phyloP scores from a whole-genome alignment of 1,140 invertebrate species.

The Acromyrmex charruanus region DNA sequence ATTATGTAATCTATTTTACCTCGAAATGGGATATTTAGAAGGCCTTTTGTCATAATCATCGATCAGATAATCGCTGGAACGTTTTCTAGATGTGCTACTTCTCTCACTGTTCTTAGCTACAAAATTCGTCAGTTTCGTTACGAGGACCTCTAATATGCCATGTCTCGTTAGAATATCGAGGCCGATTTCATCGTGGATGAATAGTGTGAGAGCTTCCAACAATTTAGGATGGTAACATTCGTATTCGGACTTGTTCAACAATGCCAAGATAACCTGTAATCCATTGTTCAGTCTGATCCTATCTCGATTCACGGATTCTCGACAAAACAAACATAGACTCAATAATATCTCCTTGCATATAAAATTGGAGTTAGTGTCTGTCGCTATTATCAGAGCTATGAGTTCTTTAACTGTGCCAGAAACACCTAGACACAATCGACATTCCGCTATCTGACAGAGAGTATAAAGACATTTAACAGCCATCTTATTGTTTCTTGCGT shows the following conservation, averaged over 20 bases:
- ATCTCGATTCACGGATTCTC: constrained; percentile 82
- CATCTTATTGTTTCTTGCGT: constrained; percentile 74
- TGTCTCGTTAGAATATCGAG: constrained; percentile 81
- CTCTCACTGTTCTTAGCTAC: constrained; percentile 58
- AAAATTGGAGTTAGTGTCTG: constrained; percentile 6
- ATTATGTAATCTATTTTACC: constrained; percentile 64
- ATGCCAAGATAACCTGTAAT: constrained; percentile 78
- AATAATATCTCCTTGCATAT: constrained; percentile 72
- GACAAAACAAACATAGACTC: constrained; percentile 80
- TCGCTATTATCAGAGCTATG: constrained; percentile 70
- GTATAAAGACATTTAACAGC: constrained; percentile 80
- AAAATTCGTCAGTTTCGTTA: constrained; percentile 77
- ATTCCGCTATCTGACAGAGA: constrained; percentile 80
- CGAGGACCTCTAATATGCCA: constrained; percentile 80
- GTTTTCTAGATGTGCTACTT: constrained; percentile 73
- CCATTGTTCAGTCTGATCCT: constrained; percentile 75
- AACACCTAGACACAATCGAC: constrained; percentile 79
- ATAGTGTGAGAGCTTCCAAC: constrained; percentile 79
- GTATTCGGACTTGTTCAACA: constrained; percentile 76
- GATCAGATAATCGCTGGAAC: constrained; percentile 71
- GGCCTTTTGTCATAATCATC: constrained; percentile 41
- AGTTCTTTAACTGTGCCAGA: constrained; percentile 76
- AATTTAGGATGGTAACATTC: constrained; percentile 78
- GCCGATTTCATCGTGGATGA: constrained; percentile 78
- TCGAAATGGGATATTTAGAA: constrained; percentile 73